Evolutionary conservation across 2,113 vertebrate genomes (phyloP).

Genomic region (Sturnira hondurensis): DNA sequence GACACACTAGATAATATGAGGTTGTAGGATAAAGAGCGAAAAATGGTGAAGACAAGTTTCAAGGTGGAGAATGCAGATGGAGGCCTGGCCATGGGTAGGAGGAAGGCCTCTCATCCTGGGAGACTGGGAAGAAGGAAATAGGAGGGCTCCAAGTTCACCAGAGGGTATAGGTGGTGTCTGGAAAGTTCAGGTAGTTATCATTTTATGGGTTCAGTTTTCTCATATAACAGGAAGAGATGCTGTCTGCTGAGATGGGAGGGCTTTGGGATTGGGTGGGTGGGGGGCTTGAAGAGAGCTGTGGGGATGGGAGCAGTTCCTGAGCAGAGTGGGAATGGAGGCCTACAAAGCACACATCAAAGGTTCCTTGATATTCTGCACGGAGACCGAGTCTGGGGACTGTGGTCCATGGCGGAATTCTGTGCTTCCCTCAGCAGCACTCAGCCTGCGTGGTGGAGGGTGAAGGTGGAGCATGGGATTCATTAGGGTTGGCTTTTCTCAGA

Average conservation of each 20-base stretch:
- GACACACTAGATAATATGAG: not conserved
- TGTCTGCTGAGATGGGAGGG: not conserved
- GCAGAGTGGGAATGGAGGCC: not conserved
- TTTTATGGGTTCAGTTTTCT: not conserved
- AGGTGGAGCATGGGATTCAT: not conserved
- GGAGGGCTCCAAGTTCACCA: not conserved
- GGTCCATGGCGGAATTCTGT: not conserved
- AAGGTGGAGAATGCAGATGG: not conserved
- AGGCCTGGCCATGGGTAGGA: not conserved
- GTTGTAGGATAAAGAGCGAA: not conserved
- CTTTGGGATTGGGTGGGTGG: not conserved
- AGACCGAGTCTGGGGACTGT: not conserved
- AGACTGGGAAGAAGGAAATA: not conserved
- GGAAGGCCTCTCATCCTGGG: not conserved
- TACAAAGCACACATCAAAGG: not conserved
- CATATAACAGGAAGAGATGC: not conserved
- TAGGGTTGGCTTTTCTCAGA: not conserved
- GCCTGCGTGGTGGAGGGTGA: not conserved
- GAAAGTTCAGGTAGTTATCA: not conserved
- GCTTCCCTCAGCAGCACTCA: not conserved
- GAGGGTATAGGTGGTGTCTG: not conserved
- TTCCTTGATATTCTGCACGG: rapidly evolving
- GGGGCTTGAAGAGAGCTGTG: not conserved
- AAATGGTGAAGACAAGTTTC: not conserved
- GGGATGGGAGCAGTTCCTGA: not conserved